Percentiles rank a stretch among this genome's conserved stretches.
phyloP scores from a whole-genome alignment of 2,888 invertebrate genomes.

The Hydraecia micacea region DNA sequence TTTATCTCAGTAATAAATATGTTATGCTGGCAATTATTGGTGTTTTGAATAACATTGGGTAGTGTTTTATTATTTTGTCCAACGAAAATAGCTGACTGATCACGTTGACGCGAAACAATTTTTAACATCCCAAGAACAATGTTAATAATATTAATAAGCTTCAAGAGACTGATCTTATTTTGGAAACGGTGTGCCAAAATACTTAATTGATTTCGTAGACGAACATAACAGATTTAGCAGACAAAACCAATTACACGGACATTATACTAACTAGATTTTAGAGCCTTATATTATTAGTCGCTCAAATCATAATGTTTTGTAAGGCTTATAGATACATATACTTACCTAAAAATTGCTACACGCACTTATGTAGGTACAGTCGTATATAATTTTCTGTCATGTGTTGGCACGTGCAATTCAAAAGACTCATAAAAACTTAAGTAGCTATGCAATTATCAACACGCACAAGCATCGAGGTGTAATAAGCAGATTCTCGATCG shows the following conservation, averaged over 20 bases:
- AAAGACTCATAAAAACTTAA: conserved; percentile 35
- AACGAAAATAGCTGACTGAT: too few species aligned
- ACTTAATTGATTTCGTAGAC: conserved; percentile 1
- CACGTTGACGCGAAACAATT: background rate
- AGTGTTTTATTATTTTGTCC: background rate
- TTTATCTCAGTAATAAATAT: conserved; percentile 8
- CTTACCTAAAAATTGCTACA: conserved; percentile 7
- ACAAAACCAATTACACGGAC: conserved; percentile 25
- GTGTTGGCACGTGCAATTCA: conserved; percentile 39
- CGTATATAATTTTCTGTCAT: conserved; percentile 33
- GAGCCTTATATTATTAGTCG: conserved; percentile 23
- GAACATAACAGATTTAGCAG: background rate
- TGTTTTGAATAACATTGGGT: background rate
- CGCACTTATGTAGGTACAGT: background rate
- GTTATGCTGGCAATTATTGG: background rate
- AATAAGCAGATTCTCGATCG: conserved; percentile 35
- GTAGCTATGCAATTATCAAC: conserved; percentile 43
- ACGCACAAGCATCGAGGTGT: conserved; percentile 29
- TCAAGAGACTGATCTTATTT: background rate
- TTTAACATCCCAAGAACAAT: background rate
- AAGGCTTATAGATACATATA: background rate
- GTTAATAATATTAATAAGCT: background rate
- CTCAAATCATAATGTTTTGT: background rate
- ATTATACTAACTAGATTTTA: conserved; percentile 29
- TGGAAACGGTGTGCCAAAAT: background rate